These are phyloP conservation scores for Calyptomena viridis DNA, from an alignment of 2,113 vertebrate species.

Conservation along the genomic window DNA sequence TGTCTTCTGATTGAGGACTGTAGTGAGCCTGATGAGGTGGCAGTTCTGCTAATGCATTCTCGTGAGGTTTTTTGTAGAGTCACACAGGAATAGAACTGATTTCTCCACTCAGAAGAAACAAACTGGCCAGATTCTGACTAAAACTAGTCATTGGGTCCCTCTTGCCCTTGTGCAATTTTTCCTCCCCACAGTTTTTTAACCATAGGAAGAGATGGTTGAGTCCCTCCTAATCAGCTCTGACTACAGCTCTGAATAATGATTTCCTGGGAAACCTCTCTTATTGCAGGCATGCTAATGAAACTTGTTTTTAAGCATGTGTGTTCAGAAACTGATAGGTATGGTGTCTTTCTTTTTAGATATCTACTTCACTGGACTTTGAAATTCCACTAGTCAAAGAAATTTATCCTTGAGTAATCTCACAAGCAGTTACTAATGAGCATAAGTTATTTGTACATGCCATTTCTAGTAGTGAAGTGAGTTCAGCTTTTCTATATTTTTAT, in stretches of 20 bases:
- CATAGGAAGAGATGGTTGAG: accelerated
- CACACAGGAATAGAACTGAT: not conserved
- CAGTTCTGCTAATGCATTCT: not conserved
- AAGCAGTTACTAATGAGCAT: not conserved
- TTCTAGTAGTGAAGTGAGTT: not conserved
- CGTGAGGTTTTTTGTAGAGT: not conserved
- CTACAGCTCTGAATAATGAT: not conserved
- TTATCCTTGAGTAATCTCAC: not conserved
- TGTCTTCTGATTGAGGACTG: not conserved
- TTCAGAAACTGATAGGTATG: not conserved
- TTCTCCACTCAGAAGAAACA: not conserved
- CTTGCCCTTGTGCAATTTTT: not conserved
- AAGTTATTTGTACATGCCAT: not conserved
- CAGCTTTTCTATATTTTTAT: not conserved
- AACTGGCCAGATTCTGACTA: not conserved
- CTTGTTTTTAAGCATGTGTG: accelerated
- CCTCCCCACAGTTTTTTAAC: not conserved
- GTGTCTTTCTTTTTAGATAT: not conserved
- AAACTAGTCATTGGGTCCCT: not conserved
- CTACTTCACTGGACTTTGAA: not conserved
- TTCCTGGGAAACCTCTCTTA: not conserved
- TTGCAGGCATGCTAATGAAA: not conserved
- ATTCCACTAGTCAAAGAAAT: not conserved
- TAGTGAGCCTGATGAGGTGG: not conserved
- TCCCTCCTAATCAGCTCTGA: not conserved